Evolutionary conservation across 2,113 vertebrate genomes (phyloP).

Genomic region (Garra rufa): DNA sequence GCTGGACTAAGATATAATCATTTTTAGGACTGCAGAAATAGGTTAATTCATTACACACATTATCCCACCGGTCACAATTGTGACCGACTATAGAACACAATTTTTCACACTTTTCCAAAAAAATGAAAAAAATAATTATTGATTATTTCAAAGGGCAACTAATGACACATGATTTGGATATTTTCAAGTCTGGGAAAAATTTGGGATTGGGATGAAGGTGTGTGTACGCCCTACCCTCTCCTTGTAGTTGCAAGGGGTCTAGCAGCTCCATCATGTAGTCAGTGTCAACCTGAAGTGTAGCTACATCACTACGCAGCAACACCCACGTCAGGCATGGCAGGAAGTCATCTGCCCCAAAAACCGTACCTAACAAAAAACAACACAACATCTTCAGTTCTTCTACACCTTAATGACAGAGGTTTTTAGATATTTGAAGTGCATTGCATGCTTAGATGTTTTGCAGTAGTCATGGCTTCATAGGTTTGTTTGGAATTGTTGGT

Average conservation of each 20-base stretch:
- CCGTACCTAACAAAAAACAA: slow-evolving; percentile 67
- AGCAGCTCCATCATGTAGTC: slow-evolving; percentile 93
- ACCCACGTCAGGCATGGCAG: slow-evolving; percentile 87
- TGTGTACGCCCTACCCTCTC: slow-evolving; percentile 77
- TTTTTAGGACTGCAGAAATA: too few relatives aligned
- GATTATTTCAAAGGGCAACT: too few relatives aligned
- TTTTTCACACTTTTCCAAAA: too few relatives aligned
- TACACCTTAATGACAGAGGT: not conserved
- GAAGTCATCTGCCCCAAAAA: slow-evolving; percentile 88
- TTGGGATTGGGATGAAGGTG: not conserved
- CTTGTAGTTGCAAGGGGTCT: slow-evolving; percentile 84
- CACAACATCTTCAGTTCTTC: too few relatives aligned
- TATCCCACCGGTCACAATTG: too few relatives aligned
- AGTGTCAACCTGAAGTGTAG: slow-evolving; percentile 83
- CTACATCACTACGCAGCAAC: slow-evolving; percentile 80
- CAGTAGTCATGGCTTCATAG: not conserved
- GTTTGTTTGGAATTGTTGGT: not conserved
- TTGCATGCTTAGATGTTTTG: not conserved
- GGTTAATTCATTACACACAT: too few relatives aligned
- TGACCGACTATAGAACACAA: too few relatives aligned
- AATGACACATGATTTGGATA: too few relatives aligned
- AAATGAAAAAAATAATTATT: too few relatives aligned
- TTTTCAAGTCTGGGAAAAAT: too few relatives aligned
- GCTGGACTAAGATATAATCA: too few relatives aligned
- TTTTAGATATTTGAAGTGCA: not conserved